Percentiles rank a stretch among this genome's conserved stretches.
These are phyloP conservation scores for Strix uralensis DNA, from an alignment of 2,113 vertebrate species.

Conservation along the genomic window DNA sequence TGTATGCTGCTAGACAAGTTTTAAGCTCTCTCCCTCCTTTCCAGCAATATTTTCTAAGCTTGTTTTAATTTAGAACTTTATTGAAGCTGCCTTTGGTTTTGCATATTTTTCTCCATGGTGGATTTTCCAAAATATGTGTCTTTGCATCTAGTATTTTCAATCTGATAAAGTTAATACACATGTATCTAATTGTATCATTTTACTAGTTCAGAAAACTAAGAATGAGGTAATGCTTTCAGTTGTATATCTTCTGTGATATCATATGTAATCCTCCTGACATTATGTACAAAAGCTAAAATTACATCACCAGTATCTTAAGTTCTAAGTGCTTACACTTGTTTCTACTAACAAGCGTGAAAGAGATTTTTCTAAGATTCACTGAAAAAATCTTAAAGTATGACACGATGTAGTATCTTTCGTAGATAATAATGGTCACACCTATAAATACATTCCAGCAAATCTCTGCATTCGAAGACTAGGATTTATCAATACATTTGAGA, in stretches of 20 bases:
- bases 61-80: background rate
- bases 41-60: background rate
- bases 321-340: background rate
- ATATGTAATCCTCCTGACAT: background rate
- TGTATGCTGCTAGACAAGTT: background rate
- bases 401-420: background rate
- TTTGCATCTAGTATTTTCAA: background rate
- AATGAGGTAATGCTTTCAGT: background rate
- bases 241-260: background rate
- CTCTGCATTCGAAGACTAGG: background rate
- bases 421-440: background rate
- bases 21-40: background rate
- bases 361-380: background rate
- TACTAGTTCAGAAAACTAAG: background rate
- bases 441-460: background rate
- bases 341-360: background rate
- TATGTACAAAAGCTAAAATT: background rate
- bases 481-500: background rate
- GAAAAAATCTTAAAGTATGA: background rate
- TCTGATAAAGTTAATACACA: background rate
- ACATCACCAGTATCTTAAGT: background rate
- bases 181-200: background rate
- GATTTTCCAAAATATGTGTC: background rate
- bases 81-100: background rate
- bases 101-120: background rate